phyloP scores from a whole-genome alignment of 2,113 vertebrate genomes.

The Chlamydotis undulata region DNA sequence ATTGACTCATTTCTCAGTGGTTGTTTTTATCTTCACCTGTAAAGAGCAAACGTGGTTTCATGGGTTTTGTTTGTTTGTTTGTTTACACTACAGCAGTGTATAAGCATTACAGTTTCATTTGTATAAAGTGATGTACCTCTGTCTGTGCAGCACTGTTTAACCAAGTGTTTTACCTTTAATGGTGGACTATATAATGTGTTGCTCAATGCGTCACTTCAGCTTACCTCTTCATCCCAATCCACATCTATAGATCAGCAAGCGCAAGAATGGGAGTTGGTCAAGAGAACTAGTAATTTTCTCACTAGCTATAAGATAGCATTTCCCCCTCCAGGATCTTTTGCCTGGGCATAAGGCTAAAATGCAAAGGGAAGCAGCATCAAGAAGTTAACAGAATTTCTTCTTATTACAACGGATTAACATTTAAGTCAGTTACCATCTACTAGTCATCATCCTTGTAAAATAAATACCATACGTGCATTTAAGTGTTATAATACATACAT shows the following conservation, averaged over 20 bases:
- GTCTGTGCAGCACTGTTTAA: not conserved
- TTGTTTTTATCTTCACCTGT: not conserved
- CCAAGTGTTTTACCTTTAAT: not conserved
- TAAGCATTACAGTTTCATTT: not conserved
- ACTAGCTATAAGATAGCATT: not conserved
- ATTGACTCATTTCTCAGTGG: not conserved
- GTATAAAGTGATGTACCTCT: not conserved
- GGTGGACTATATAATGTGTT: not conserved
- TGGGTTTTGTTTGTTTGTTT: too few species aligned
- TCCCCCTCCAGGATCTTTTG: not conserved
- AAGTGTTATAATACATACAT: not conserved
- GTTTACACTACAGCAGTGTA: not conserved
- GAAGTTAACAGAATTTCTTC: not conserved
- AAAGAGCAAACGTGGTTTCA: not conserved
- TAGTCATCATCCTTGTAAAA: not conserved
- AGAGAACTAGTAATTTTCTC: not conserved
- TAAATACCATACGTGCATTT: fast-evolving
- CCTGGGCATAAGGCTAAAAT: not conserved
- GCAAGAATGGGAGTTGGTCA: not conserved
- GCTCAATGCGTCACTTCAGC: not conserved
- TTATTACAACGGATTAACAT: not conserved
- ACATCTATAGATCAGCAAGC: not conserved
- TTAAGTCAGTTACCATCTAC: not conserved
- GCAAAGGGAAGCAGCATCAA: not conserved
- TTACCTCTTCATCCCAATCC: not conserved